Percentiles rank a stretch among this genome's conserved stretches.
phyloP scores from a whole-genome alignment of 2,797 vertebrate genomes.

The Sebastes glaucus region DNA sequence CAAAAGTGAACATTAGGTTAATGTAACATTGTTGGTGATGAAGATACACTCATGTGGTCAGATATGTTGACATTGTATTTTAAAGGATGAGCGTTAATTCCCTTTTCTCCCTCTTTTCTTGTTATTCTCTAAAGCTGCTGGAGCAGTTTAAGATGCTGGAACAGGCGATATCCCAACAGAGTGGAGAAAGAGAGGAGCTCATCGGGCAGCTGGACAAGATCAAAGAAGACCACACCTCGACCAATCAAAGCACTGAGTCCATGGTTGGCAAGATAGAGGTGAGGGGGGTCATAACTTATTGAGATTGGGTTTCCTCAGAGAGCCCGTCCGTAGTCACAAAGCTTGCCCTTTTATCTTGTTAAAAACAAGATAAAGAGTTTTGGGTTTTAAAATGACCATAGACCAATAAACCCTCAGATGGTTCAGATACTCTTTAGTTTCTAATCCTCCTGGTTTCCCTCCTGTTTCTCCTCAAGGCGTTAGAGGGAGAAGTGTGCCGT shows the following conservation, averaged over 20 bases:
- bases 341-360: background rate
- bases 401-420: background rate
- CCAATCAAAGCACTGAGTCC: constrained; percentile 77
- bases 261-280: constrained; percentile 83
- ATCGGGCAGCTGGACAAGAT: constrained; percentile 76
- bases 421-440: background rate
- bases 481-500: constrained; percentile 80
- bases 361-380: background rate
- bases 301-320: background rate
- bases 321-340: background rate
- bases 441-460: background rate
- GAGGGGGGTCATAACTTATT: background rate
- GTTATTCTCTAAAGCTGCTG: constrained; percentile 56
- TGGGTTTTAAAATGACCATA: background rate
- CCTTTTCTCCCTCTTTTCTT: background rate
- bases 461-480: constrained; percentile 31
- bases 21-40: background rate
- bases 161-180: constrained; percentile 60
- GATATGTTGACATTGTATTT: background rate
- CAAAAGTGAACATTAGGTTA: background rate
- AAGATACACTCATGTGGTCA: background rate
- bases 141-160: constrained; percentile 79
- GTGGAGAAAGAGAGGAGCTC: constrained; percentile 75
- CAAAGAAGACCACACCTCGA: constrained; percentile 78
- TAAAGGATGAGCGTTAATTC: background rate